These are phyloP conservation scores for Ctenopoma multispine DNA, from an alignment of 2,797 vertebrate genomes.

Conservation along the genomic window DNA sequence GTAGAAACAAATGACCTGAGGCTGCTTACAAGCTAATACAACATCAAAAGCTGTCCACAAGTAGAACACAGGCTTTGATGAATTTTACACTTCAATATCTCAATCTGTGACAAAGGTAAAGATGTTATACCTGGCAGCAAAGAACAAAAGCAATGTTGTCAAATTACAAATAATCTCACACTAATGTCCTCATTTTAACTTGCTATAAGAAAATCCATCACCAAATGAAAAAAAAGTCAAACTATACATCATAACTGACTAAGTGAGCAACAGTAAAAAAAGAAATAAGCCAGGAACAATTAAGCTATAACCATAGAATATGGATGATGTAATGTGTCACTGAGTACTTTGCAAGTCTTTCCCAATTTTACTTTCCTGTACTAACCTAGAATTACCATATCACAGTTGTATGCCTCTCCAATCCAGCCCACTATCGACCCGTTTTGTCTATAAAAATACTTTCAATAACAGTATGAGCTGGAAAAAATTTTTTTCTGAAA, in stretches of 20 bases:
- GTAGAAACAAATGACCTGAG: slow-evolving; percentile 44
- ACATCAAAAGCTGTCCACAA: slow-evolving; percentile 11
- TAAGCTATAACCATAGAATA: neutral
- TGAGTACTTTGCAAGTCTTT: neutral
- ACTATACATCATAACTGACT: no score
- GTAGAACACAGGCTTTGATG: slow-evolving; percentile 2
- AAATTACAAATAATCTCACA: neutral
- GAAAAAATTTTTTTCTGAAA: slow-evolving; percentile 1
- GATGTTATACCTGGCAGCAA: neutral
- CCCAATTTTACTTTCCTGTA: neutral
- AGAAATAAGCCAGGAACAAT: no score
- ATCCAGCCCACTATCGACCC: no score
- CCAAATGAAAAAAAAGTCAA: no score
- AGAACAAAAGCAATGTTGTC: neutral
- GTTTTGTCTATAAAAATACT: neutral
- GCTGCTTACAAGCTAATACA: slow-evolving; percentile 37
- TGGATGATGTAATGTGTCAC: neutral
- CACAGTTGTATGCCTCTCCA: no score
- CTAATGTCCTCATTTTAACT: neutral
- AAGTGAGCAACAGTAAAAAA: no score
- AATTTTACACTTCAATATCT: slow-evolving; percentile 8
- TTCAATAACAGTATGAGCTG: neutral
- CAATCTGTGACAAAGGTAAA: neutral
- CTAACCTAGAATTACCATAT: neutral
- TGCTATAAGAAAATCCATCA: no score